phyloP scores from a whole-genome alignment of 2,888 invertebrate species.

The Meta bourneti region DNA sequence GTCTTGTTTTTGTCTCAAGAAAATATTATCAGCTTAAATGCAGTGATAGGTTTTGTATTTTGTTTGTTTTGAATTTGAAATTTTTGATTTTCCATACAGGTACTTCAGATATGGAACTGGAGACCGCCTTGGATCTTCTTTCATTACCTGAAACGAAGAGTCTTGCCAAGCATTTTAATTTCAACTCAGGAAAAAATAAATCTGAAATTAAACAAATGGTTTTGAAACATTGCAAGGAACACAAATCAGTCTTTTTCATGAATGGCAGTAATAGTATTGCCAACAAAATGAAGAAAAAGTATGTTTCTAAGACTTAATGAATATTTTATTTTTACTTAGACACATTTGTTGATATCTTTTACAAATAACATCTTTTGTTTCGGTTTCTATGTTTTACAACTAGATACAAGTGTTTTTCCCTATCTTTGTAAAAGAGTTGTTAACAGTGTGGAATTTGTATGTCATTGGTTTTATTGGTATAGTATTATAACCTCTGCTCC shows the following conservation, averaged over 20 bases:
- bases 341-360: neutral
- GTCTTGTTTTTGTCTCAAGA: no score
- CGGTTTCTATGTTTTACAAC: no score
- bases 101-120: conserved; percentile 79
- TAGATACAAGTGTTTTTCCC: neutral
- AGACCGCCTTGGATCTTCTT: conserved; percentile 80
- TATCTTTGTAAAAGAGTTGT: neutral
- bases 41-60: conserved; percentile 10
- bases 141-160: conserved; percentile 80
- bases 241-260: conserved; percentile 77
- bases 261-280: conserved; percentile 60
- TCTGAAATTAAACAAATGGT: conserved; percentile 69
- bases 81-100: conserved; percentile 37
- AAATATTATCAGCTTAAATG: no score
- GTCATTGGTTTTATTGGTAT: no score
- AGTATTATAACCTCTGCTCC: no score
- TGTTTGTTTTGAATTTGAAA: conserved; percentile 1
- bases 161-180: conserved; percentile 79
- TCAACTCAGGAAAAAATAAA: conserved; percentile 73
- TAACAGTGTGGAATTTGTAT: no score
- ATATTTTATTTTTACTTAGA: neutral
- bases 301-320: neutral
- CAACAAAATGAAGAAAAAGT: conserved; percentile 69
- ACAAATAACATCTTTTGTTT: neutral
- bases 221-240: conserved; percentile 80